These are phyloP conservation scores for Prionace glauca DNA, from an alignment of 2,797 vertebrate species.

Conservation along the genomic window DNA sequence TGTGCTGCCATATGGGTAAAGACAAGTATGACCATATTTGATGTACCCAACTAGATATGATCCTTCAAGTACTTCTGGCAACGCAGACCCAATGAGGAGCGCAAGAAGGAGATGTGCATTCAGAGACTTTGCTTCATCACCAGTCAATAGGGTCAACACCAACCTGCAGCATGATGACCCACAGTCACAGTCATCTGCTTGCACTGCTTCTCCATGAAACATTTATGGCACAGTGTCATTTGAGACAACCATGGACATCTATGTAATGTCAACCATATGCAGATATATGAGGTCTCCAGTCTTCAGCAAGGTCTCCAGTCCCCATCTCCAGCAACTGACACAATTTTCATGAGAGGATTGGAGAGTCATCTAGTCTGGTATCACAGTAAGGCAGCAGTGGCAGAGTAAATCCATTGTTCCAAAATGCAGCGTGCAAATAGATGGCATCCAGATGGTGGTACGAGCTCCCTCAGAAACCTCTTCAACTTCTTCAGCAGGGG, in stretches of 20 bases:
- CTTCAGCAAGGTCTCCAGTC: too few relatives aligned
- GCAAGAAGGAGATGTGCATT: not conserved
- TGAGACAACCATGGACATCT: not conserved
- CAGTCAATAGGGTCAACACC: not conserved
- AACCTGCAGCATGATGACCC: not conserved
- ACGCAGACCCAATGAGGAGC: not conserved
- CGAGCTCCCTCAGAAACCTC: not conserved
- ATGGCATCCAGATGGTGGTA: not conserved
- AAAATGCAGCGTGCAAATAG: not conserved
- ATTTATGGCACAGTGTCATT: not conserved
- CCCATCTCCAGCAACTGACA: too few relatives aligned
- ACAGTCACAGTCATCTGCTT: not conserved
- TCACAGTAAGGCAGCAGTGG: too few relatives aligned
- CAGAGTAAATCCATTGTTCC: not conserved
- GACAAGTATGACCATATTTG: not conserved
- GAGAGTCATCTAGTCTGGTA: not conserved
- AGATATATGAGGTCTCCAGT: not conserved
- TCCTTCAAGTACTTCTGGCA: not conserved
- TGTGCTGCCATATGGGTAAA: not conserved
- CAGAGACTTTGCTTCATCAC: not conserved
- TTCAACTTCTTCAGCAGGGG: not conserved
- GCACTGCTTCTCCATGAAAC: not conserved
- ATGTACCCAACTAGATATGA: not conserved
- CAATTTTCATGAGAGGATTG: not conserved
- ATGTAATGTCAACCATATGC: not conserved